Percentiles rank a stretch among this genome's conserved stretches.
Evolutionary conservation across 2,797 vertebrate genomes (phyloP).

Genomic region (Anguilla megastoma): DNA sequence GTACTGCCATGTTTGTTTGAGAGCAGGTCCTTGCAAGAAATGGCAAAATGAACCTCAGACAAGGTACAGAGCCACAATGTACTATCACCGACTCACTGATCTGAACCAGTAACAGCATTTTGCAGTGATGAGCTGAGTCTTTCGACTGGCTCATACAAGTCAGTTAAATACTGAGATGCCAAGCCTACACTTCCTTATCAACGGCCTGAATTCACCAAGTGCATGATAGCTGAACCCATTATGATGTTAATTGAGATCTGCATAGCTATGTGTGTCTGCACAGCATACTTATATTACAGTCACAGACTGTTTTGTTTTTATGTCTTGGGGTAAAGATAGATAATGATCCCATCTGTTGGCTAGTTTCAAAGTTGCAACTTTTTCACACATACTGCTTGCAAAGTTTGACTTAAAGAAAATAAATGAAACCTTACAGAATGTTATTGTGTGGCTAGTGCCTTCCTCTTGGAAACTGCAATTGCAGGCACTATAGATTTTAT

Average conservation of each 20-base stretch:
- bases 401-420: not conserved
- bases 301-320: not conserved
- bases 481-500: not conserved
- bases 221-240: not conserved
- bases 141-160: no score
- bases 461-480: not conserved
- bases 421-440: not conserved
- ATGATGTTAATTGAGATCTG: not conserved
- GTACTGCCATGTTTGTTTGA: not conserved
- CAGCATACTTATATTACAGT: not conserved
- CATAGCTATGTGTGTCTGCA: not conserved
- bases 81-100: not conserved
- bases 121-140: no score
- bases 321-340: not conserved
- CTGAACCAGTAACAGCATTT: not conserved
- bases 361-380: not conserved
- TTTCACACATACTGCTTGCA: not conserved
- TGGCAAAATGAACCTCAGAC: not conserved
- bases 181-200: not conserved
- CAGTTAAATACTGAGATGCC: not conserved
- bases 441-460: not conserved
- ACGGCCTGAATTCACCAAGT: not conserved
- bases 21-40: not conserved
- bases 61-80: not conserved
- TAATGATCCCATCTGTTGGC: not conserved